phyloP scores from a whole-genome alignment of 2,888 invertebrate species.

The Leptopilina syphax region DNA sequence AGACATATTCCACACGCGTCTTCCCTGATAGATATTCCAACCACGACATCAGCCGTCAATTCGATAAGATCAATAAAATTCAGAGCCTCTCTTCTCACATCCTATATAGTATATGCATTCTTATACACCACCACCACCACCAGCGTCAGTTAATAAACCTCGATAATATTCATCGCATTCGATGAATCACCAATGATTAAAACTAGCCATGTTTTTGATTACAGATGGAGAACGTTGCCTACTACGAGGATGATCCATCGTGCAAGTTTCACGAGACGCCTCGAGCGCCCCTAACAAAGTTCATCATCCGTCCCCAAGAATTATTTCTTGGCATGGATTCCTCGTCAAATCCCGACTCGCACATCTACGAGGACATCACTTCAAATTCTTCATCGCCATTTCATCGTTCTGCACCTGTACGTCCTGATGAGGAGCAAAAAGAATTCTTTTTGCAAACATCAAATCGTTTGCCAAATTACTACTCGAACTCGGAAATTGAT shows the following conservation, averaged over 20 bases:
- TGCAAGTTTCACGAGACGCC: slow-evolving; percentile 44
- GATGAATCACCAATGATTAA: slow-evolving; percentile 38
- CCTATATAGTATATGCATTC: background rate
- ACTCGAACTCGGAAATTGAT: slow-evolving; percentile 42
- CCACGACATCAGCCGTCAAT: slow-evolving; percentile 22
- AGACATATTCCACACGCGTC: slow-evolving; percentile 28
- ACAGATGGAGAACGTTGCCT: slow-evolving; percentile 74
- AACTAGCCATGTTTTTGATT: slow-evolving; percentile 39
- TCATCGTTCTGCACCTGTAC: background rate
- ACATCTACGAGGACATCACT: slow-evolving; percentile 73
- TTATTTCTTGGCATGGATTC: slow-evolving; percentile 50
- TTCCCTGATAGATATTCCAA: slow-evolving; percentile 21
- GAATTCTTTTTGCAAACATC: slow-evolving; percentile 11
- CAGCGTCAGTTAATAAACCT: slow-evolving; percentile 21
- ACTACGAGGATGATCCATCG: slow-evolving; percentile 70
- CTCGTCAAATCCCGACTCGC: slow-evolving; percentile 58
- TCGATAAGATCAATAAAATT: slow-evolving; percentile 37
- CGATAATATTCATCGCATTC: slow-evolving; percentile 20
- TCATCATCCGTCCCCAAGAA: slow-evolving; percentile 43
- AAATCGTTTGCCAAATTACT: slow-evolving; percentile 20
- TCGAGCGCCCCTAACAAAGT: slow-evolving; percentile 42
- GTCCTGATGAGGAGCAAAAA: slow-evolving; percentile 45
- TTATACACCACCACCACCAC: background rate
- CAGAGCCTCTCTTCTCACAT: background rate
- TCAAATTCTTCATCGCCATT: slow-evolving; percentile 10